These are phyloP conservation scores for Balaeniceps rex DNA, from an alignment of 2,113 vertebrate genomes.

Conservation along the genomic window DNA sequence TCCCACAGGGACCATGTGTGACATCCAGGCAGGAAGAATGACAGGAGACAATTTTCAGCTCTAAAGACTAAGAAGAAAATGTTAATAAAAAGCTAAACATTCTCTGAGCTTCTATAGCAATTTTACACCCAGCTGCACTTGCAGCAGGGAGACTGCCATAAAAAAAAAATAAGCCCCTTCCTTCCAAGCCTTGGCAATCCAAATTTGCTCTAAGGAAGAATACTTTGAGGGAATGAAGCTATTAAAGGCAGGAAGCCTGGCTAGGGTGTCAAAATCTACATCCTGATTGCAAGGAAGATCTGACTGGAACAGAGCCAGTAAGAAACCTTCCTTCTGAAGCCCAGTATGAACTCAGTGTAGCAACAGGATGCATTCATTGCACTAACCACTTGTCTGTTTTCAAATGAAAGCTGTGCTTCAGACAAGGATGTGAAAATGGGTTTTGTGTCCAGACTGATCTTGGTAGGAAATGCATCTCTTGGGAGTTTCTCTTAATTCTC, in stretches of 20 bases:
- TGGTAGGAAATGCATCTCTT: neutral
- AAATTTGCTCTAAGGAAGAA: neutral
- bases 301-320: neutral
- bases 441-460: neutral
- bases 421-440: neutral
- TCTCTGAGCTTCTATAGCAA: neutral
- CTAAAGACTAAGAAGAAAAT: neutral
- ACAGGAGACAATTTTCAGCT: neutral
- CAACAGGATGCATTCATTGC: neutral
- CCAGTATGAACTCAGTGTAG: neutral
- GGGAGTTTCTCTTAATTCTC: neutral
- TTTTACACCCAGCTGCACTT: constrained; percentile 22
- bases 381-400: neutral
- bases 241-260: neutral
- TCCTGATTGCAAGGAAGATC: neutral
- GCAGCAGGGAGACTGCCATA: neutral
- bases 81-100: neutral
- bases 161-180: neutral
- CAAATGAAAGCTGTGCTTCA: neutral
- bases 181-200: neutral
- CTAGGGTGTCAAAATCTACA: neutral
- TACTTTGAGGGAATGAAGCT: neutral
- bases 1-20: neutral
- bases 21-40: neutral
- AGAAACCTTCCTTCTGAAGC: neutral